Evolutionary conservation across 2,113 vertebrate species (phyloP).

Genomic region (Nyctibius bracteatus): DNA sequence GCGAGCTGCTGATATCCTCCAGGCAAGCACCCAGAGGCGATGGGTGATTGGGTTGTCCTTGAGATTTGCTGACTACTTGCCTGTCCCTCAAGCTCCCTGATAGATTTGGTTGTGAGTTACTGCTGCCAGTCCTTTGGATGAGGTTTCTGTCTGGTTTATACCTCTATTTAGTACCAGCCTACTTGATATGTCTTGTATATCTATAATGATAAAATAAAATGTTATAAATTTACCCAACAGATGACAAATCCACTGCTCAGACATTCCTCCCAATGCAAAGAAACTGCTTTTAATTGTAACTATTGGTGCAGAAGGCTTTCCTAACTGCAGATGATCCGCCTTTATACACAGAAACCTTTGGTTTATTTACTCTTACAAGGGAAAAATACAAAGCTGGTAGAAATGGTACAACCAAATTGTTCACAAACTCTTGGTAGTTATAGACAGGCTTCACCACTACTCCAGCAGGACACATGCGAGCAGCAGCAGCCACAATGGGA

Average conservation of each 20-base stretch:
- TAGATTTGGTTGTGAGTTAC: not conserved
- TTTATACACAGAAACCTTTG: not conserved
- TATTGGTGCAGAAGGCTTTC: not conserved
- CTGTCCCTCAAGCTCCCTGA: not conserved
- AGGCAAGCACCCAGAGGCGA: rapidly evolving
- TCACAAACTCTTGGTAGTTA: not conserved
- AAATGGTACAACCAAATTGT: not conserved
- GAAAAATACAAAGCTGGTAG: not conserved
- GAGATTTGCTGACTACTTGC: not conserved
- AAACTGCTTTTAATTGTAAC: not conserved
- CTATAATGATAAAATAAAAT: not conserved
- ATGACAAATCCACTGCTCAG: not conserved
- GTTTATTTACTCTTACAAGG: not conserved
- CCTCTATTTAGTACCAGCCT: not conserved
- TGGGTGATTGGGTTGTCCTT: not conserved
- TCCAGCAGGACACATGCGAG: not conserved
- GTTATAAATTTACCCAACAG: not conserved
- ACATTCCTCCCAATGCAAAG: not conserved
- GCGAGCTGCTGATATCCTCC: not conserved
- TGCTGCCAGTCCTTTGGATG: not conserved
- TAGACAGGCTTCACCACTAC: not conserved
- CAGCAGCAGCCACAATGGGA: not conserved
- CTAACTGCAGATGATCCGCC: not conserved
- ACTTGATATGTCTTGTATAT: not conserved
- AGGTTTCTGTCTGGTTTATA: not conserved